These are phyloP conservation scores for Sebastolobus alascanus DNA, from an alignment of 2,797 vertebrate genomes.

Conservation along the genomic window DNA sequence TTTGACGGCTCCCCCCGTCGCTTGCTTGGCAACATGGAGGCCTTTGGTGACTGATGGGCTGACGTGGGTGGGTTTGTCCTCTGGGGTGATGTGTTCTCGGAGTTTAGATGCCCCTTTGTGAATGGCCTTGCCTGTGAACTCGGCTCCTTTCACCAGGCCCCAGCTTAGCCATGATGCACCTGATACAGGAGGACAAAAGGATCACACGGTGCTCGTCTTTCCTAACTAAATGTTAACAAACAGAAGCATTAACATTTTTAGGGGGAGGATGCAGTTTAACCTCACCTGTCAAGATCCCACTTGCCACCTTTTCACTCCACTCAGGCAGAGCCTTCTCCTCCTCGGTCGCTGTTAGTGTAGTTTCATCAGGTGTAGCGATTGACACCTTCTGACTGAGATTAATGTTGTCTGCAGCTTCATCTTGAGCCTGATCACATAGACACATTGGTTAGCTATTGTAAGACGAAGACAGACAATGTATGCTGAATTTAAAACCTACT, in stretches of 20 bases:
- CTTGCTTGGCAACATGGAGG: constrained; percentile 95
- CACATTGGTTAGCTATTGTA: constrained; percentile 61
- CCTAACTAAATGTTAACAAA: not conserved
- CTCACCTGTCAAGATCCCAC: constrained; percentile 95
- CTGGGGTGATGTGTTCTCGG: constrained; percentile 95
- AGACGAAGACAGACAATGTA: not conserved
- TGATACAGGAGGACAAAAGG: constrained; percentile 58
- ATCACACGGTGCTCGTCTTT: not conserved
- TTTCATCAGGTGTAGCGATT: constrained; percentile 69
- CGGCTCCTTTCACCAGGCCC: constrained; percentile 96
- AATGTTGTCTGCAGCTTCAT: constrained; percentile 86
- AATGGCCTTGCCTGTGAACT: constrained; percentile 96
- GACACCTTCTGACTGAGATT: constrained; percentile 92
- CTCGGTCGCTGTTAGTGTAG: constrained; percentile 63
- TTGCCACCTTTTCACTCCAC: constrained; percentile 97
- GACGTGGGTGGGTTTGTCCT: constrained; percentile 93
- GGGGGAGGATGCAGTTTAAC: not conserved
- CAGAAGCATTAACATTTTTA: not conserved
- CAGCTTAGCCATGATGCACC: constrained; percentile 98
- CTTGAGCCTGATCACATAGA: constrained; percentile 83
- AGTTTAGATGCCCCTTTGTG: constrained; percentile 97
- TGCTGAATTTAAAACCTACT: constrained; percentile 18
- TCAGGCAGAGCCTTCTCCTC: constrained; percentile 88
- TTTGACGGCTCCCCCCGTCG: constrained; percentile 96
- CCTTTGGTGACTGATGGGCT: constrained; percentile 92